Conservation (phyloP, 37 sponge, comb jelly and placozoan genomes). For the Beroe forskalii region DNA sequence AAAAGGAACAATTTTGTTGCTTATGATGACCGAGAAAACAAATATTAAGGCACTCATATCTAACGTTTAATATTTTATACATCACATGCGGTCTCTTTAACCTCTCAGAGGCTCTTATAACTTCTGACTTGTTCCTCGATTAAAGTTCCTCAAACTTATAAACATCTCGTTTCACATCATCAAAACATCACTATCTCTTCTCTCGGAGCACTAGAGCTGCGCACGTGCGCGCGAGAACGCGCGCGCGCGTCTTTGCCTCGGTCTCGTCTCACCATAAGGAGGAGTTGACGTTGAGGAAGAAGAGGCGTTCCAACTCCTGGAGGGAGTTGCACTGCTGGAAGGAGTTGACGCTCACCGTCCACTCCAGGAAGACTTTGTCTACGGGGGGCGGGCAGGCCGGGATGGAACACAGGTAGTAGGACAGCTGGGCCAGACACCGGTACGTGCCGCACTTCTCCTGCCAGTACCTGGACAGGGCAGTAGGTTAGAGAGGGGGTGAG, state of each 20-base stretch:
- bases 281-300: slow-evolving; percentile 30
- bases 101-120: too few species aligned
- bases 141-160: too few species aligned
- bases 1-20: too few species aligned
- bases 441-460: slow-evolving; percentile 34
- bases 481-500: too few species aligned
- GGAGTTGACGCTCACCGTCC: not conserved
- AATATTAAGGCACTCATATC: too few species aligned
- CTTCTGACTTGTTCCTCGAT: too few species aligned
- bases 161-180: too few species aligned
- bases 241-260: not conserved
- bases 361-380: slow-evolving; percentile 27
- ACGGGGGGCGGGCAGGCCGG: slow-evolving; percentile 26
- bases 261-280: not conserved
- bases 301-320: not conserved
- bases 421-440: slow-evolving; percentile 11
- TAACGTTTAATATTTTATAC: too few species aligned
- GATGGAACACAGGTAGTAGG: slow-evolving; percentile 15
- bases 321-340: slow-evolving; percentile 32
- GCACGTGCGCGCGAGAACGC: not conserved
- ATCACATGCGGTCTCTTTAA: too few species aligned
- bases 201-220: too few species aligned
- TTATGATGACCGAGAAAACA: too few species aligned
- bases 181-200: too few species aligned
- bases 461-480: not conserved